These are phyloP conservation scores for Epinephelus malabaricus DNA, from an alignment of 2,797 vertebrate genomes.

Conservation along the genomic window DNA sequence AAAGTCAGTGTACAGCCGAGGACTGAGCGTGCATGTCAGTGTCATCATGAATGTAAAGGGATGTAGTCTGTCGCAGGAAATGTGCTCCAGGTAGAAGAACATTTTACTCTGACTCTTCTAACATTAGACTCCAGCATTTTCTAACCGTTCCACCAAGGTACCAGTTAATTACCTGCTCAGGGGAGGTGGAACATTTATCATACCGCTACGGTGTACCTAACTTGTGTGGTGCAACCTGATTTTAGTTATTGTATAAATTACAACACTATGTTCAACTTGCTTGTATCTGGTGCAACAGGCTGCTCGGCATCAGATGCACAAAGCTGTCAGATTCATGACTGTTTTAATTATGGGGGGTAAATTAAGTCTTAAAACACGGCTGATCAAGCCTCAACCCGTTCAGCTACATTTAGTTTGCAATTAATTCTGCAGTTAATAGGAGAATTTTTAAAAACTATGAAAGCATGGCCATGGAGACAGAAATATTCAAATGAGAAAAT, in stretches of 20 bases:
- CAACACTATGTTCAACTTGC: background rate
- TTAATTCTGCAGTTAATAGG: background rate
- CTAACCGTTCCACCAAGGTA: background rate
- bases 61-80: constrained; percentile 9
- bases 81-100: background rate
- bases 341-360: background rate
- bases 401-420: background rate
- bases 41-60: background rate
- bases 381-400: background rate
- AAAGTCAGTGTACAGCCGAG: background rate
- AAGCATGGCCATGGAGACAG: background rate
- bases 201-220: too few species aligned
- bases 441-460: background rate
- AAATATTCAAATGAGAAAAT: background rate
- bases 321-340: background rate
- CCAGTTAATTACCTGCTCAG: background rate
- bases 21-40: background rate
- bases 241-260: too few species aligned
- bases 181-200: too few species aligned
- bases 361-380: background rate
- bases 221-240: too few species aligned
- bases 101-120: background rate
- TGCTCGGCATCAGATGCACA: background rate
- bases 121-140: background rate
- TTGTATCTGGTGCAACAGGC: background rate